phyloP scores from a whole-genome alignment of 2,888 invertebrate species.

The Atherix ibis region DNA sequence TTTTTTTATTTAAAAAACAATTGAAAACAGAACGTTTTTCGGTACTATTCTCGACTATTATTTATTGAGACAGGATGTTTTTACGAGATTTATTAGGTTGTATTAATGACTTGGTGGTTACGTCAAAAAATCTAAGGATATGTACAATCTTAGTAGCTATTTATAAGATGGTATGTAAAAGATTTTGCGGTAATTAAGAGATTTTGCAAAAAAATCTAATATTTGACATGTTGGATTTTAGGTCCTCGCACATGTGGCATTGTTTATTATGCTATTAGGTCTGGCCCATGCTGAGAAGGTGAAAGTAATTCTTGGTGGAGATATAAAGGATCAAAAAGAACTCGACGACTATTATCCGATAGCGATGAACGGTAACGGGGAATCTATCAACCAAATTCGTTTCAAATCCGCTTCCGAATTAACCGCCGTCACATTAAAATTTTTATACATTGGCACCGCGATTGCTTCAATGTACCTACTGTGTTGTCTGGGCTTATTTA shows the following conservation, averaged over 20 bases:
- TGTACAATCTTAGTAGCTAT: slow-evolving; percentile 29
- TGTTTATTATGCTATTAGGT: slow-evolving; percentile 28
- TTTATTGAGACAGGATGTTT: no score
- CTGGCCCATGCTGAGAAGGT: slow-evolving; percentile 31
- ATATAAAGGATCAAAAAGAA: slow-evolving; percentile 30
- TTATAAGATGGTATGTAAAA: slow-evolving; percentile 28
- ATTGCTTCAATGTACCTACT: slow-evolving; percentile 21
- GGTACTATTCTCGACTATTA: no score
- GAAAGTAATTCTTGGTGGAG: slow-evolving; percentile 25
- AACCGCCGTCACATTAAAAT: slow-evolving; percentile 24
- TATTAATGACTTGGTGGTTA: no score
- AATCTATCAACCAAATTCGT: slow-evolving; percentile 25
- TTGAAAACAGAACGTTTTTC: no score
- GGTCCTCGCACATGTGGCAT: slow-evolving; percentile 27
- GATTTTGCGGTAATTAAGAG: not conserved
- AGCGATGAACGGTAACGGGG: slow-evolving; percentile 15
- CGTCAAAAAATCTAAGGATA: slow-evolving; percentile 28
- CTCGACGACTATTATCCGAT: slow-evolving; percentile 26
- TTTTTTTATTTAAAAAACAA: no score
- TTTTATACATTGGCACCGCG: slow-evolving; percentile 22
- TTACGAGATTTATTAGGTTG: no score
- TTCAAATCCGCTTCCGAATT: slow-evolving; percentile 24
- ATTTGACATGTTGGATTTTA: no score
- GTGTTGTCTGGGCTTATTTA: slow-evolving; percentile 25
- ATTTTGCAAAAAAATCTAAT: no score